Evolutionary conservation across 2,797 vertebrate genomes (phyloP).

Genomic region (Coregonus ussuriensis): DNA sequence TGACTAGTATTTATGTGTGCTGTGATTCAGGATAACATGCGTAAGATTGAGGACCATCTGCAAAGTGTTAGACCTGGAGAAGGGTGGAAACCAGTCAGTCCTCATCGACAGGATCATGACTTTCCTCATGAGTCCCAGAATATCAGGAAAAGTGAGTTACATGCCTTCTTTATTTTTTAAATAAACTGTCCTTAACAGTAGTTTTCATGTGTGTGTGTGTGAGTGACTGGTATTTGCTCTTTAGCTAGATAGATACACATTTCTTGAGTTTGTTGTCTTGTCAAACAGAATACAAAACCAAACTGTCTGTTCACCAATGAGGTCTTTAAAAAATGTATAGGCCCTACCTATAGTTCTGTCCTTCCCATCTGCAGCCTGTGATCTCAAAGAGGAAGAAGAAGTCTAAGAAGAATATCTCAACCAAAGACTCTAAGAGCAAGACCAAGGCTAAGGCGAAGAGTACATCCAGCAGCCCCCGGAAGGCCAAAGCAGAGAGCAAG

Average conservation of each 20-base stretch:
- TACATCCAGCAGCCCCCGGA: slow-evolving; percentile 74
- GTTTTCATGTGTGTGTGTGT: not conserved
- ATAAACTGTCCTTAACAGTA: not conserved
- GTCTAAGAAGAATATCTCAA: slow-evolving; percentile 74
- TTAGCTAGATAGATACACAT: no score
- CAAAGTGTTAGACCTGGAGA: slow-evolving; percentile 90
- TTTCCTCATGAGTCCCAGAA: slow-evolving; percentile 88
- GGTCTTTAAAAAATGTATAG: not conserved
- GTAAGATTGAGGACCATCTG: slow-evolving; percentile 88
- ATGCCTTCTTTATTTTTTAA: not conserved
- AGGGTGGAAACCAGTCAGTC: slow-evolving; percentile 87
- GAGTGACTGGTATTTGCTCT: no score
- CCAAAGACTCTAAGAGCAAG: slow-evolving; percentile 74
- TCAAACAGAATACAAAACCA: not conserved
- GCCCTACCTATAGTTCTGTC: not conserved
- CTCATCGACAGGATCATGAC: slow-evolving; percentile 88
- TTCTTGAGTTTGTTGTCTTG: no score
- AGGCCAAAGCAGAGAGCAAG: slow-evolving; percentile 74
- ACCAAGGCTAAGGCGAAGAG: slow-evolving; percentile 77
- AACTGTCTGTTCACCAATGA: not conserved
- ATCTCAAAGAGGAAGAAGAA: slow-evolving; percentile 79
- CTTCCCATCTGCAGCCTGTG: slow-evolving; percentile 58
- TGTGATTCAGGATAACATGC: slow-evolving; percentile 69
- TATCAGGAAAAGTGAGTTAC: slow-evolving; percentile 88
- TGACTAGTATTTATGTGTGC: not conserved